A percentile compares a stretch with the other conserved stretches of the same genome.
Evolutionary conservation across 2,888 invertebrate species (phyloP).

Genomic region (Pachycephus smyrnensis): DNA sequence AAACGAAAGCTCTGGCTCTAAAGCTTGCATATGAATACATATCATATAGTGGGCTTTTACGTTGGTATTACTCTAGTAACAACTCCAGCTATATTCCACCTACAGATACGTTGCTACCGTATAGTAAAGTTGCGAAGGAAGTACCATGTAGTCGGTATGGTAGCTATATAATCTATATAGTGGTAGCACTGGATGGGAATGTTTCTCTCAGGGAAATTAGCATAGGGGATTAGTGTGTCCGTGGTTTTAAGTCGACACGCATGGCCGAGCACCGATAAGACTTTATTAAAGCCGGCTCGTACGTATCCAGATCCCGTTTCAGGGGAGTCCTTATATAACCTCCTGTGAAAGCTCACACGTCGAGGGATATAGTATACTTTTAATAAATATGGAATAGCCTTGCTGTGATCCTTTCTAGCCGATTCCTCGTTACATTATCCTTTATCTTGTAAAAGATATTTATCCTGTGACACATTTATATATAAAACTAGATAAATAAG

Average conservation of each 20-base stretch:
- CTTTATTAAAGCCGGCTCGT: slow-evolving; percentile 55
- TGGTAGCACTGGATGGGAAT: not conserved
- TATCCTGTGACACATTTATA: not conserved
- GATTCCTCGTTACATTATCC: not conserved
- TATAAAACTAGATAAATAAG: not conserved
- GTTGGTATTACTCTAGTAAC: slow-evolving; percentile 7
- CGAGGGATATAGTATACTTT: slow-evolving; percentile 21
- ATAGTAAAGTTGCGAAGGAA: not conserved
- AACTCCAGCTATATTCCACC: not conserved
- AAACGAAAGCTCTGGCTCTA: slow-evolving; percentile 1
- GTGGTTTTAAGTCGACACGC: slow-evolving; percentile 60
- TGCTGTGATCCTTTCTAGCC: not conserved
- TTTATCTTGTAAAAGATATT: not conserved
- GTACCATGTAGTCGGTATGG: not conserved
- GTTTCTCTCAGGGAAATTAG: slow-evolving; percentile 43
- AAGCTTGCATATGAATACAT: slow-evolving; percentile 10
- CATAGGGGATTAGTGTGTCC: slow-evolving; percentile 56
- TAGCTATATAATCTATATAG: not conserved
- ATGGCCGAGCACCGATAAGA: slow-evolving; percentile 60
- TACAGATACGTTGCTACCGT: not conserved
- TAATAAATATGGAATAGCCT: slow-evolving; percentile 14
- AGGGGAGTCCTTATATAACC: not conserved
- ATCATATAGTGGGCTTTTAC: slow-evolving; percentile 10
- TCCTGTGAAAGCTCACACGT: not conserved
- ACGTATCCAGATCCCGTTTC: slow-evolving; percentile 47